phyloP scores from a whole-genome alignment of 1,140 invertebrate genomes.

The Penaeus vannamei region DNA sequence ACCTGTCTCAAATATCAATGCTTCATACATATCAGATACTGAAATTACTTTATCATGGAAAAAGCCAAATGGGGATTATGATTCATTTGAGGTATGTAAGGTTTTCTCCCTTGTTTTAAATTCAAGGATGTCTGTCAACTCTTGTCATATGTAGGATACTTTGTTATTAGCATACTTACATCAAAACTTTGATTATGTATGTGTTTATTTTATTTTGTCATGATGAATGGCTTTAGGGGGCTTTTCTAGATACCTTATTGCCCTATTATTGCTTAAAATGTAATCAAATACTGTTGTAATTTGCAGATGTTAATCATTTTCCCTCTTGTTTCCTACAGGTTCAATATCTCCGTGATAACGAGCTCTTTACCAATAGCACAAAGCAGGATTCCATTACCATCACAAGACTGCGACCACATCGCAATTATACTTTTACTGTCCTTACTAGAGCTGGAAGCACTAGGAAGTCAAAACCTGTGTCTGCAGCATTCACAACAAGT shows the following conservation, averaged over 20 bases:
- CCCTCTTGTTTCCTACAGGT: constrained; percentile 70
- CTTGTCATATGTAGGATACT: too few species aligned
- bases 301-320: constrained; percentile 63
- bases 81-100: constrained; percentile 81
- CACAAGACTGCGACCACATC: constrained; percentile 82
- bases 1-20: constrained; percentile 85
- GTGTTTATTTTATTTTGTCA: too few species aligned
- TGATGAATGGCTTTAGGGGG: too few species aligned
- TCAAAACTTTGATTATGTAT: too few species aligned
- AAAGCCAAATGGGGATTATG: constrained; percentile 85
- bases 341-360: constrained; percentile 83
- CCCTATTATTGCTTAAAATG: too few species aligned
- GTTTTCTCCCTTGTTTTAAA: too few species aligned
- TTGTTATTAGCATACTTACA: too few species aligned
- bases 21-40: constrained; percentile 83
- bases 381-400: constrained; percentile 81
- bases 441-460: constrained; percentile 83
- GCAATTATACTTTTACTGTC: constrained; percentile 92
- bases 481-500: constrained; percentile 84
- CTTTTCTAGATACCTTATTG: too few species aligned
- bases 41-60: constrained; percentile 87
- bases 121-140: too few species aligned
- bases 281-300: too few species aligned
- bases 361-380: constrained; percentile 82
- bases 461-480: constrained; percentile 81